phyloP scores from a whole-genome alignment of 2,797 vertebrate species.

The Leptodactylus fallax region DNA sequence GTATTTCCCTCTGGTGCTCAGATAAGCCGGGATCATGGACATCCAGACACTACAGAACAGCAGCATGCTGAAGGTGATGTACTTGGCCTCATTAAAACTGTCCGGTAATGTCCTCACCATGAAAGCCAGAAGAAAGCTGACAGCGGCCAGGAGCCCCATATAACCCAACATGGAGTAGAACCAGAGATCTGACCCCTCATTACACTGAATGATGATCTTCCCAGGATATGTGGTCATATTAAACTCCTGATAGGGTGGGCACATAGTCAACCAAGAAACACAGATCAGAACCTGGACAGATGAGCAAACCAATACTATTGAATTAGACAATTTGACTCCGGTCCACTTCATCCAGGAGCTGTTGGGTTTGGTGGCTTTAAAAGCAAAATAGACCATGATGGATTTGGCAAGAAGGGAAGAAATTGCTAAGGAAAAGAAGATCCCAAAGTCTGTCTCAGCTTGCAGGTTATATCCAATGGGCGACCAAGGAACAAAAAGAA shows the following conservation, averaged over 20 bases:
- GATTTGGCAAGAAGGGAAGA: neutral
- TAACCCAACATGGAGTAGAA: no score
- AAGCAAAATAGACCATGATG: neutral
- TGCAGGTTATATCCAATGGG: neutral
- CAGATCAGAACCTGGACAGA: constrained; percentile 23
- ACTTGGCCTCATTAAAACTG: no score
- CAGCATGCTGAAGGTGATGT: no score
- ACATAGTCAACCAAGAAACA: constrained; percentile 3
- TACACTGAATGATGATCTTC: no score
- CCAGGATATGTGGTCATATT: neutral
- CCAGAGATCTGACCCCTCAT: no score
- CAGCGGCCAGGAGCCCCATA: no score
- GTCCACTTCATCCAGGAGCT: neutral
- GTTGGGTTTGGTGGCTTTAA: no score
- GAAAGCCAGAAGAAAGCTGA: no score
- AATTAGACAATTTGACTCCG: neutral
- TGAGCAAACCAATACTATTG: neutral
- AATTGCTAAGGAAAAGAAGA: neutral
- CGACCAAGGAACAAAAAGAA: neutral
- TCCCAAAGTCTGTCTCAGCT: neutral
- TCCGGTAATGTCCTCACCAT: no score
- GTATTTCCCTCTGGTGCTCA: no score
- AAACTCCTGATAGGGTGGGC: constrained; percentile 37
- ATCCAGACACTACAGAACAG: no score
- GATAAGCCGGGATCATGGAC: no score